A percentile compares a stretch with the other conserved stretches of the same genome.
Conservation (phyloP, 2,888 invertebrate species). For the Acanthosepion pharaonis region DNA sequence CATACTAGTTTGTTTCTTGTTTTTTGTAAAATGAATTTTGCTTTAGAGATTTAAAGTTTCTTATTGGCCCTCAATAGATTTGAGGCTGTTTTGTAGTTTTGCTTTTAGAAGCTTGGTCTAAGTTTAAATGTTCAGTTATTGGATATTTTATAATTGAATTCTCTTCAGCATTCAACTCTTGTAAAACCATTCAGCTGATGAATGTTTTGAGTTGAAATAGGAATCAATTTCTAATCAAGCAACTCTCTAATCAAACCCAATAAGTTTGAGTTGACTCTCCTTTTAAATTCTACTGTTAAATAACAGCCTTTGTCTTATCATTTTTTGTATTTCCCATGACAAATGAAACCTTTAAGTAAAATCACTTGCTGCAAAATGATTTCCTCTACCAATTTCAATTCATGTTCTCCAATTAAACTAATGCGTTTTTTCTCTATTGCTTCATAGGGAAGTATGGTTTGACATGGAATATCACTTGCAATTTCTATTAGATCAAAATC, state of each 20-base stretch:
- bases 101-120: not conserved
- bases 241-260: not conserved
- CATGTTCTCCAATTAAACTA: not conserved
- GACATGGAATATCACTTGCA: not conserved
- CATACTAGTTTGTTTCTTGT: too few relatives aligned
- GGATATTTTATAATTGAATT: not conserved
- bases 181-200: not conserved
- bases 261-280: not conserved
- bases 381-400: not conserved
- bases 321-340: too few relatives aligned
- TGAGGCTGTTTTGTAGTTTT: not conserved
- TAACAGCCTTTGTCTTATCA: too few relatives aligned
- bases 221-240: not conserved
- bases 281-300: not conserved
- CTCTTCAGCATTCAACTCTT: not conserved
- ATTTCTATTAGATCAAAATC: not conserved
- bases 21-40: too few relatives aligned
- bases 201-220: not conserved
- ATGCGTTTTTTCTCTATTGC: not conserved
- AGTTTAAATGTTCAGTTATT: not conserved
- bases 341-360: too few relatives aligned
- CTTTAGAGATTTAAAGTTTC: not conserved
- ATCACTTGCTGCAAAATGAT: not conserved
- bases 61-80: not conserved
- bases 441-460: not conserved